Evolutionary conservation across 2,113 vertebrate genomes (phyloP).

Genomic region (Hipposideros armiger): DNA sequence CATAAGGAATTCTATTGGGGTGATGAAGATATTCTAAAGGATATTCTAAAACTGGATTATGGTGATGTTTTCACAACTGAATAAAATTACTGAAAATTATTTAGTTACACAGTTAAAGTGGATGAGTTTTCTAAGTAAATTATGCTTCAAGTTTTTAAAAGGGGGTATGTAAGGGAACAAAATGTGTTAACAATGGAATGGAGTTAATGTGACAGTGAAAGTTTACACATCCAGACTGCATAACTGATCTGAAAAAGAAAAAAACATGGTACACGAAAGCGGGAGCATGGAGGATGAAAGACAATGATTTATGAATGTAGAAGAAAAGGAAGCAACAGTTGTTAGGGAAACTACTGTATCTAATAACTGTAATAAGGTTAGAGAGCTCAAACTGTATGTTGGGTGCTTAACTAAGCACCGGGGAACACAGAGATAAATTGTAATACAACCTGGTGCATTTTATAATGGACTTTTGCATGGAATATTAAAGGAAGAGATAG

Average conservation of each 20-base stretch:
- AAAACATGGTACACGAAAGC: neutral
- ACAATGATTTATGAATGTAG: neutral
- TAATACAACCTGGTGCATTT: neutral
- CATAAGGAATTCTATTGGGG: neutral
- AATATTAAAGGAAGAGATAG: neutral
- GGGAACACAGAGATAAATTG: neutral
- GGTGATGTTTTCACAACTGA: neutral
- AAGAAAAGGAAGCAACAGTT: neutral
- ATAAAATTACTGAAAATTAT: slow-evolving; percentile 4
- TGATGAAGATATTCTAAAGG: neutral
- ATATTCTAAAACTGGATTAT: slow-evolving; percentile 17
- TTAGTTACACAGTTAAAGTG: neutral
- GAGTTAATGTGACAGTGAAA: neutral
- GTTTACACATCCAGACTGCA: neutral
- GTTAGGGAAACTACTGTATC: neutral
- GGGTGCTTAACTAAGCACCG: neutral
- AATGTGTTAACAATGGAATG: neutral
- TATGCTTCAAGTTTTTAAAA: neutral
- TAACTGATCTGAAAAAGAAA: neutral
- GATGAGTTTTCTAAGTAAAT: neutral
- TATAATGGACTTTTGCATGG: neutral
- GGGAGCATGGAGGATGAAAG: neutral
- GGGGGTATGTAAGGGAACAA: neutral
- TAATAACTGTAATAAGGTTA: neutral
- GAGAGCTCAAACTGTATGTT: neutral